Base-by-base conservation (phyloP, 2,113 vertebrate genomes). In the Sinocyclocheilus maitianheensis region DNA sequence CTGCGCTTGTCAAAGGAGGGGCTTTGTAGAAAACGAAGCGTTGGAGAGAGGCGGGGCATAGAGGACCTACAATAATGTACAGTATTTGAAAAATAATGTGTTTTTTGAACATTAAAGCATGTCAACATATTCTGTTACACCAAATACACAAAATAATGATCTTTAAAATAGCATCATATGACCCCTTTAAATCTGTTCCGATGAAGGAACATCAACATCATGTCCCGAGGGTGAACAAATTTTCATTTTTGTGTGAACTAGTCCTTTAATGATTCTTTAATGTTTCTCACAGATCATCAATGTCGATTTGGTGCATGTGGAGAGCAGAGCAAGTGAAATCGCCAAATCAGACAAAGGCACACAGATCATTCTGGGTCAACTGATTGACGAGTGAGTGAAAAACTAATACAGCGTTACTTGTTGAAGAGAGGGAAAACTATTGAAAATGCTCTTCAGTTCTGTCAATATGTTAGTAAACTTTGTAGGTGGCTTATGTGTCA, bases 241-340 rank as follows among this genome's bases (percentile, higher is more conserved):
- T 14, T 16, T 16, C 1, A 53, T 58, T 58, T 18, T 58, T 58
- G 53, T 8, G 20, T 60, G 20, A 60, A 60, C 20, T 60, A 11
- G n/a, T 62, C 22, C 9, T 62, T 22, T 12, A 43, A 72, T 37
- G 0, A 2, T 40, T 67, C 13, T 55, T 34, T 46, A 69, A 43
- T 65, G 9, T 82, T 26, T 89, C 85, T 62, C 84, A 58, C 87
- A 99, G 98, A 94, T 95, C 84, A 94, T 99, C 89, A 99, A 98
- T 86, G 97, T 99, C 88, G 97, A 99, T 81, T 95, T 97, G 93
- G 95, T 95, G 84, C 97, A 99, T 89, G 96, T 99, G 90, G 97
- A 98, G 94, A 96, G 89, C 89, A 94, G 96, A 95, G 96, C 97
- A 51, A 93, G 92, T 82, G 97, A 99, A 86, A 96, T 99, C 1